Percentiles rank a stretch among this genome's conserved stretches.
Evolutionary conservation across 37 sponge, comb jelly and placozoan species (phyloP).

Genomic region (Theonella swinhoei): DNA sequence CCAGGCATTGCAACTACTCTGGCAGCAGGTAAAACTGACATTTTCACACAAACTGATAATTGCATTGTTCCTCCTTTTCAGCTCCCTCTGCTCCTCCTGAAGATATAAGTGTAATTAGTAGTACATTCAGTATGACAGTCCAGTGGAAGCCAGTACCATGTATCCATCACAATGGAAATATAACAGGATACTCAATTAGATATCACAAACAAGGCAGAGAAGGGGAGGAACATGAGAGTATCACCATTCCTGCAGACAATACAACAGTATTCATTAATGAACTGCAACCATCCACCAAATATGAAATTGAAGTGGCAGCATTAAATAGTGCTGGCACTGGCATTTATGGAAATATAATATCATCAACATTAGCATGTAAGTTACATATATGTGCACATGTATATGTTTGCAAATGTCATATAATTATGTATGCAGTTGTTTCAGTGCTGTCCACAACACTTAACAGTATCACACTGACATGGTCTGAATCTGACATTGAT

Average conservation of each 20-base stretch:
- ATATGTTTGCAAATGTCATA: too few species aligned
- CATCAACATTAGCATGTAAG: background rate
- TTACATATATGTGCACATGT: background rate
- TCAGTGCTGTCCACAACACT: background rate
- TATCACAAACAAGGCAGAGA: background rate
- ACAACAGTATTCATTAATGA: background rate
- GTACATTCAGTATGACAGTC: background rate
- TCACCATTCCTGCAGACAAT: background rate
- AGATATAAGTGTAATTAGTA: background rate
- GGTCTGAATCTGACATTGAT: background rate
- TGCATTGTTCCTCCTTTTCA: background rate
- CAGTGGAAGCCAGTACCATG: background rate
- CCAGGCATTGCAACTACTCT: background rate
- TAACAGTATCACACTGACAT: background rate
- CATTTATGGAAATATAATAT: background rate
- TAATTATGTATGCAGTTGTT: background rate
- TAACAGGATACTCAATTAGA: background rate
- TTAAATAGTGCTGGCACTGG: constrained; percentile 31
- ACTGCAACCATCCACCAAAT: constrained; percentile 4
- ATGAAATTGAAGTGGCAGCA: constrained; percentile 29
- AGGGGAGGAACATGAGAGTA: too few species aligned
- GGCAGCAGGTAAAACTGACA: background rate
- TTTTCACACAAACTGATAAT: background rate
- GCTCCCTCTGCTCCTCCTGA: background rate
- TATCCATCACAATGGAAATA: background rate